These are phyloP conservation scores for Epinotia bilunana DNA, from an alignment of 2,888 invertebrate genomes.

Conservation along the genomic window DNA sequence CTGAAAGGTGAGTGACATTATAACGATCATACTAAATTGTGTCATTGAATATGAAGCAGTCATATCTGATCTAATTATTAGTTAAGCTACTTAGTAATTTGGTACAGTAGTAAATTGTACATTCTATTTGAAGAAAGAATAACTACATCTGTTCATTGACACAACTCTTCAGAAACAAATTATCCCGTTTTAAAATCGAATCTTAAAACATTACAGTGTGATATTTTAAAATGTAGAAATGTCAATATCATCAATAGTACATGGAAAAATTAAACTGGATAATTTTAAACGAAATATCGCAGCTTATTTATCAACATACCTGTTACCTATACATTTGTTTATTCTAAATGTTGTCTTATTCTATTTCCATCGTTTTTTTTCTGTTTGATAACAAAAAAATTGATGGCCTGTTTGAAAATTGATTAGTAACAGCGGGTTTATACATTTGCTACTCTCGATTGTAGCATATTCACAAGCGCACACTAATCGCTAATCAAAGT, in stretches of 20 bases:
- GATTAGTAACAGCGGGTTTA: too few relatives aligned
- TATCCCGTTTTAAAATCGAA: neutral
- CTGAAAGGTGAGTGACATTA: slow-evolving; percentile 73
- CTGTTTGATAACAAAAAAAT: neutral
- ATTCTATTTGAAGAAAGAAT: neutral
- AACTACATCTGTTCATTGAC: neutral
- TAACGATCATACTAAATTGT: neutral
- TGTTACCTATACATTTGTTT: neutral
- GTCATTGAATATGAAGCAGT: slow-evolving; percentile 6
- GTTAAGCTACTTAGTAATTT: neutral
- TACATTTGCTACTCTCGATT: too few relatives aligned
- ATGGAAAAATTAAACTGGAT: neutral
- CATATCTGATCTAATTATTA: neutral
- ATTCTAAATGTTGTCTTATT: neutral
- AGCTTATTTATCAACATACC: too few relatives aligned
- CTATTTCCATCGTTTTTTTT: neutral
- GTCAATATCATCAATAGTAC: neutral
- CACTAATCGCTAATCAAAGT: too few relatives aligned
- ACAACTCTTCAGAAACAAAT: neutral
- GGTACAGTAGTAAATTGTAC: neutral
- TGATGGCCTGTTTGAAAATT: too few relatives aligned
- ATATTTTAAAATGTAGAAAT: neutral
- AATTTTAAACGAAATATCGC: too few relatives aligned
- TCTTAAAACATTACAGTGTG: too few relatives aligned
- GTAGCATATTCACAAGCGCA: too few relatives aligned